These are phyloP conservation scores for Drosophila cognata DNA, from an alignment of 2,888 invertebrate species.

Conservation along the genomic window DNA sequence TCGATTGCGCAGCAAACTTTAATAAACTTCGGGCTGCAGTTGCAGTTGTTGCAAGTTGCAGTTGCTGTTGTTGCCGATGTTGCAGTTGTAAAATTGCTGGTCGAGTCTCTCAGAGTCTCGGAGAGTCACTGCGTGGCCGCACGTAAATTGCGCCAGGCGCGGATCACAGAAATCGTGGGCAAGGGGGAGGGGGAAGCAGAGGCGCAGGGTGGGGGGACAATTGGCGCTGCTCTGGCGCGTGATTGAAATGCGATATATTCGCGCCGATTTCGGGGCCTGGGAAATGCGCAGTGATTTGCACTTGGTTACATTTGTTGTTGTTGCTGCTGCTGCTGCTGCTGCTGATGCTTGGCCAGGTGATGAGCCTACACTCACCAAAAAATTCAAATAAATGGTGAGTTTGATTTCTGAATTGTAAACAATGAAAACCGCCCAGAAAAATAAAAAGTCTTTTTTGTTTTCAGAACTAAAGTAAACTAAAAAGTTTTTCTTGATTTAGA, in stretches of 20 bases:
- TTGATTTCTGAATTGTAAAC: too few relatives aligned
- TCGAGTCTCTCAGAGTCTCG: constrained; percentile 34
- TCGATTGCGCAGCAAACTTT: constrained; percentile 76
- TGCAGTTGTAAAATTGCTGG: constrained; percentile 46
- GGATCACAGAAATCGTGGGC: not conserved
- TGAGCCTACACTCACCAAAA: constrained; percentile 24
- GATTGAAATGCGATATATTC: constrained; percentile 84
- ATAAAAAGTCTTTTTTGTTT: too few relatives aligned
- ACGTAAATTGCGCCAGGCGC: constrained; percentile 69
- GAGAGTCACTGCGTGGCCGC: constrained; percentile 68
- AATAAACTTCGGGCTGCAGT: constrained; percentile 75
- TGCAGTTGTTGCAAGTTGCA: constrained; percentile 30
- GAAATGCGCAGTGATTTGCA: constrained; percentile 78
- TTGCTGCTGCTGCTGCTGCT: constrained; percentile 18
- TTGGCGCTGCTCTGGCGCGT: constrained; percentile 70
- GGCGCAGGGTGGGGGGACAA: not conserved
- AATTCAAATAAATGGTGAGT: too few relatives aligned
- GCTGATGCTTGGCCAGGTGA: constrained; percentile 30
- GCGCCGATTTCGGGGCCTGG: constrained; percentile 79
- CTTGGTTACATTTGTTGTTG: constrained; percentile 45
- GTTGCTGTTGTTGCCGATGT: constrained; percentile 32
- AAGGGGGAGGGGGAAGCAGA: not conserved
- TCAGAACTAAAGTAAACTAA: too few relatives aligned
- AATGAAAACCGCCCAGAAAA: too few relatives aligned
- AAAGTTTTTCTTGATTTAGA: too few relatives aligned